A percentile compares a stretch with the other conserved stretches of the same genome.
These are phyloP conservation scores for Siniperca undulata DNA, from an alignment of 2,797 vertebrate genomes.

Conservation along the genomic window DNA sequence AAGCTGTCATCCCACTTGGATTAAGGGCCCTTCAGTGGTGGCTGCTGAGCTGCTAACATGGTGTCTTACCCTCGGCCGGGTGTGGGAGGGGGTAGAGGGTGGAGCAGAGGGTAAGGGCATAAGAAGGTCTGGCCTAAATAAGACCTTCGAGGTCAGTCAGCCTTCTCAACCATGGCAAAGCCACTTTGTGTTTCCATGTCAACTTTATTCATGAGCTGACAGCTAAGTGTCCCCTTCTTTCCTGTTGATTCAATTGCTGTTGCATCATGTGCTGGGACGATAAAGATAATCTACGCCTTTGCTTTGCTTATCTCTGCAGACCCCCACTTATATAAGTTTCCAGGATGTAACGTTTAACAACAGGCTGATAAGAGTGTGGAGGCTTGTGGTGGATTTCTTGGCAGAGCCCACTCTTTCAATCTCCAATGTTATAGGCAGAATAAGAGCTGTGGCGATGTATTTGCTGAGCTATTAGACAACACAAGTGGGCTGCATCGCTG, in stretches of 20 bases:
- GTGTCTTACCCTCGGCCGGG: conserved; percentile 64
- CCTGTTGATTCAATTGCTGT: conserved; percentile 78
- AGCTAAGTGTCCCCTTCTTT: conserved; percentile 77
- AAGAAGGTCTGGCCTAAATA: conserved; percentile 77
- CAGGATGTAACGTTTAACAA: conserved; percentile 39
- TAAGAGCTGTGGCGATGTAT: conserved; percentile 80
- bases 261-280: conserved; percentile 61
- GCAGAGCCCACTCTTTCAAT: conserved; percentile 56
- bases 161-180: conserved; percentile 79
- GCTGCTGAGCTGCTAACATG: conserved; percentile 77
- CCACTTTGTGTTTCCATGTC: conserved; percentile 81
- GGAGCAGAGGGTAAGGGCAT: conserved; percentile 65
- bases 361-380: conserved; percentile 35
- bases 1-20: conserved; percentile 84
- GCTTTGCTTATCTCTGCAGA: conserved; percentile 42
- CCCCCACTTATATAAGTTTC: conserved; percentile 43
- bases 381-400: conserved; percentile 56
- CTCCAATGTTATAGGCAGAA: conserved; percentile 60
- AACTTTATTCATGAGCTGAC: conserved; percentile 80
- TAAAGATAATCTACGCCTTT: conserved; percentile 57
- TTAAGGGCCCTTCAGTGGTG: conserved; percentile 83
- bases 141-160: conserved; percentile 78
- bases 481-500: conserved; percentile 80
- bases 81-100: conserved; percentile 66
- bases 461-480: conserved; percentile 87